Conservation (phyloP, 1,140 invertebrate genomes). For the Drosophila ficusphila region DNA sequence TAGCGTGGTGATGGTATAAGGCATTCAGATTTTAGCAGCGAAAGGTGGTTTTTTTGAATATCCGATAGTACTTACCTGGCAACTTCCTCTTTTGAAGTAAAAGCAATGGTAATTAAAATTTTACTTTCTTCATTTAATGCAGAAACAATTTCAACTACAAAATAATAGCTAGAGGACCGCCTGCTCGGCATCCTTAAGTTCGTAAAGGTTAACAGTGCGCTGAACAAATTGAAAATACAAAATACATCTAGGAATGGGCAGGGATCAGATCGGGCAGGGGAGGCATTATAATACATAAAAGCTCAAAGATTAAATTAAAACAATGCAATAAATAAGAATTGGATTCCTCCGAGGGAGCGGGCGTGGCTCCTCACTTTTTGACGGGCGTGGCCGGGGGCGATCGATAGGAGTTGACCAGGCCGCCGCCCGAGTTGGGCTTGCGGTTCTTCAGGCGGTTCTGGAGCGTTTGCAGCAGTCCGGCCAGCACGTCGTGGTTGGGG, state of each 20-base stretch:
- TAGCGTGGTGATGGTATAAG: no score
- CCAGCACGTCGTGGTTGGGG: slow-evolving; percentile 95
- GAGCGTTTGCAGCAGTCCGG: slow-evolving; percentile 91
- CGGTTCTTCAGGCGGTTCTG: slow-evolving; percentile 90
- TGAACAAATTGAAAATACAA: slow-evolving; percentile 70
- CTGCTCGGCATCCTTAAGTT: slow-evolving; percentile 38
- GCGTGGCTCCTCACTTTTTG: slow-evolving; percentile 44
- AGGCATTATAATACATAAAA: slow-evolving; percentile 65
- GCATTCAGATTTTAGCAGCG: no score
- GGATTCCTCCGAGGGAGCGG: background rate
- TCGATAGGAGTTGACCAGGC: slow-evolving; percentile 63
- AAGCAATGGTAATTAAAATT: background rate
- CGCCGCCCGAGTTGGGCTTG: slow-evolving; percentile 58
- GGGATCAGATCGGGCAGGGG: slow-evolving; percentile 7
- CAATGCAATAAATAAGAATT: slow-evolving; percentile 75
- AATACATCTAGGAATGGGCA: slow-evolving; percentile 51
- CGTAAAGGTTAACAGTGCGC: slow-evolving; percentile 71
- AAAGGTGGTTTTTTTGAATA: no score
- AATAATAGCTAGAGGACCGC: slow-evolving; percentile 66
- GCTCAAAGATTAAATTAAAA: slow-evolving; percentile 65
- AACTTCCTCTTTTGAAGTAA: background rate
- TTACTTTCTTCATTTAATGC: slow-evolving; percentile 66
- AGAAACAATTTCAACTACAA: slow-evolving; percentile 79
- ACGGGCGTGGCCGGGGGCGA: slow-evolving; percentile 63
- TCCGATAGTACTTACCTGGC: no score